These are phyloP conservation scores for Abrostola triplasia DNA, from an alignment of 2,888 invertebrate species.

Conservation along the genomic window DNA sequence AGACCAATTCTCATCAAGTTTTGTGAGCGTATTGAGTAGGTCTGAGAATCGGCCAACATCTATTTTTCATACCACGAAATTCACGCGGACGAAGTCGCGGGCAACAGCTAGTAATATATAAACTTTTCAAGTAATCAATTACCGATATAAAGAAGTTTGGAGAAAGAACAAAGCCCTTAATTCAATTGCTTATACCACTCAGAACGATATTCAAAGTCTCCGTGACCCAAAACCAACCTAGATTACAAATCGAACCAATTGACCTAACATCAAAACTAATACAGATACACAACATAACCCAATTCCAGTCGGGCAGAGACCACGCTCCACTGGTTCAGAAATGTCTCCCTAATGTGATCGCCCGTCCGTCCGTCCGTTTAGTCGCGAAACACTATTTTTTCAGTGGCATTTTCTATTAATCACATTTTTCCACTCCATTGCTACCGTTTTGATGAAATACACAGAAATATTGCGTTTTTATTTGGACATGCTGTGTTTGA, in stretches of 20 bases:
- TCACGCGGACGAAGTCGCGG: too few species aligned
- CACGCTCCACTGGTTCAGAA: conserved; percentile 59
- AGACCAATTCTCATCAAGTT: too few species aligned
- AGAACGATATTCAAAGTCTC: not conserved
- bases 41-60: too few species aligned
- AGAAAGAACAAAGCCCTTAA: too few species aligned
- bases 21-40: too few species aligned
- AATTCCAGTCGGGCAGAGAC: conserved; percentile 43
- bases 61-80: too few species aligned
- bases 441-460: conserved; percentile 22
- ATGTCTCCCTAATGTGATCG: conserved; percentile 55
- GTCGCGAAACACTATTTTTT: conserved; percentile 39
- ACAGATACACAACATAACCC: conserved; percentile 47
- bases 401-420: conserved; percentile 49
- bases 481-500: conserved; percentile 5
- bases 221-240: conserved; percentile 14
- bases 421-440: conserved; percentile 37
- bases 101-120: too few species aligned
- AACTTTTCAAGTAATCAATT: too few species aligned
- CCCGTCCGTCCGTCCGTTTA: conserved; percentile 33
- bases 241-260: conserved; percentile 35
- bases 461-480: conserved; percentile 27
- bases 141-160: too few species aligned
- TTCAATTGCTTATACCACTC: not conserved
- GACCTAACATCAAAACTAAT: conserved; percentile 52